Base-by-base conservation (phyloP, 2,888 invertebrate genomes). In the Panopea generosa region DNA sequence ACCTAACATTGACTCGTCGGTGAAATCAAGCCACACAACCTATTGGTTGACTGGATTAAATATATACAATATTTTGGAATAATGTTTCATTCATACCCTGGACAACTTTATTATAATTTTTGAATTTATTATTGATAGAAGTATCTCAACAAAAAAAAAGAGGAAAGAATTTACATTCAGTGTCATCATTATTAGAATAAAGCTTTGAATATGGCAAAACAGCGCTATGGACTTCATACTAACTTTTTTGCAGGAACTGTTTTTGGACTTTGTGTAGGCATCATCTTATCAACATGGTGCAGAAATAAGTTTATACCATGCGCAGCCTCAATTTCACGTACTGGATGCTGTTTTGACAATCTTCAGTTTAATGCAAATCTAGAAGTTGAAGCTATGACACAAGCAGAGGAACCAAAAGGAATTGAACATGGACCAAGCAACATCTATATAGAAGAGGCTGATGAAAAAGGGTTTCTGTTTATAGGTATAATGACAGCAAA, bases 401-500 rank as follows among this genome's bases (percentile, higher is more conserved):
- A 50, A n/a, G 11, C 11, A 7, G 33, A 33, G 33, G 6, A 33
- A 11, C 63, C 67, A 20, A 57, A 20, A 18, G 60, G 47, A 14
- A 52, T 27, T 22, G 52, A 52, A 27, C 56, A 67, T 49, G 66
- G 66, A 20, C 49, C 65, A 14, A 82, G 62, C 40, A 81, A 59
- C 22, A 78, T 85, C 43, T 66, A 55, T 33, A 81, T 81, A 22
- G 81, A 81, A 38, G 77, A 84, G 52, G 75, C 71, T 52, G 82
- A 84, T 76, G 83, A 82, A 66, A 82, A 81, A 69, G 78, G 83
- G 22, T 90, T 89, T 72, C 68, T 90, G n/a, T 82, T 91, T 61
- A 85, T 98, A 77, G 99, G 99, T 60, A 97, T 99, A 11, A 99
- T 99, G 98, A 99, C 99, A 1, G 99, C 99, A 1, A 95, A 96